Conservation (phyloP, 2,797 vertebrate genomes). For the Sebastes matsubarae region DNA sequence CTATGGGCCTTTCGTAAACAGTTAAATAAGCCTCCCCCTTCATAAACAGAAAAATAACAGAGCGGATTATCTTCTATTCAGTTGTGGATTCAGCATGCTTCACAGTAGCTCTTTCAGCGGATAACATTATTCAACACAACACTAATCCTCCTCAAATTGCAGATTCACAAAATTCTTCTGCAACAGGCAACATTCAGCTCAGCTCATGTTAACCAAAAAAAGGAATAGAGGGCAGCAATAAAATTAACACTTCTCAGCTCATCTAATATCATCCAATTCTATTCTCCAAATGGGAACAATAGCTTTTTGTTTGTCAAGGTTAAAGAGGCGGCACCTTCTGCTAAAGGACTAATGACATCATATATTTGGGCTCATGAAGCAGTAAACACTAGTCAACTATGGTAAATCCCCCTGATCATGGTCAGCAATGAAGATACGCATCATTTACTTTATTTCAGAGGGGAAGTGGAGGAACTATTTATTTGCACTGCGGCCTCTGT, state of each 20-base stretch:
- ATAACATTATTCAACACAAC: slow-evolving; percentile 15
- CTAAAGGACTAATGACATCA: slow-evolving; percentile 53
- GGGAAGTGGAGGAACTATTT: slow-evolving; percentile 19
- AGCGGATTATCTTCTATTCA: slow-evolving; percentile 10
- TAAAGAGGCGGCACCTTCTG: slow-evolving; percentile 39
- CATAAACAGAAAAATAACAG: slow-evolving; percentile 26
- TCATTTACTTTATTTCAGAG: slow-evolving; percentile 60
- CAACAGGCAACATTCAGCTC: slow-evolving; percentile 14
- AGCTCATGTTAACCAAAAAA: not conserved
- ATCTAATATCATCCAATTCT: slow-evolving; percentile 7
- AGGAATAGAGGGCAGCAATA: slow-evolving; percentile 21
- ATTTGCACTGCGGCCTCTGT: slow-evolving; percentile 10
- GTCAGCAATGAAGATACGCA: slow-evolving; percentile 39
- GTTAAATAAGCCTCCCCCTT: not conserved
- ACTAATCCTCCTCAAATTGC: not conserved
- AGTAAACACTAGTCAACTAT: slow-evolving; percentile 40
- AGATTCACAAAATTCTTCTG: slow-evolving; percentile 1
- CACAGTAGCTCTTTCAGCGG: not conserved
- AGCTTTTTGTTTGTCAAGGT: slow-evolving; percentile 52
- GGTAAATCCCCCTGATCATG: slow-evolving; percentile 38
- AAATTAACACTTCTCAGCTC: slow-evolving; percentile 24
- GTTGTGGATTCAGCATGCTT: slow-evolving; percentile 16
- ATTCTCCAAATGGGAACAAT: slow-evolving; percentile 40
- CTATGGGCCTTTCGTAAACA: not conserved
- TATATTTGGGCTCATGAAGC: slow-evolving; percentile 45